Evolutionary conservation across 2,113 vertebrate species (phyloP).

Genomic region (Muntiacus muntjak): DNA sequence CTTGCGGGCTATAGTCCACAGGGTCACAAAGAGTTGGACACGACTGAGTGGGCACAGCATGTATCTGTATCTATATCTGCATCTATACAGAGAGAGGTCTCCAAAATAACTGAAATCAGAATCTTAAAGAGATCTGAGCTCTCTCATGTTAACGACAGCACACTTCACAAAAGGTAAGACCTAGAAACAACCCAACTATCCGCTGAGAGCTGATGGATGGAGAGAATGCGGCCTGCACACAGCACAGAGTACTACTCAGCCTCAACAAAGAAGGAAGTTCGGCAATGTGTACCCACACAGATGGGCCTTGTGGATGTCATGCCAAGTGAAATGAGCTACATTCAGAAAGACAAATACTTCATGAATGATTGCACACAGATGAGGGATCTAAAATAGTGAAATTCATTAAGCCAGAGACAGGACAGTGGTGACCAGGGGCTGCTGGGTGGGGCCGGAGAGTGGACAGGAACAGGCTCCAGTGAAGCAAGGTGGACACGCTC

Average conservation of each 20-base stretch:
- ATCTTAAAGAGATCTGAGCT: neutral
- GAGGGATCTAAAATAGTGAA: neutral
- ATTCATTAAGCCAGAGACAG: neutral
- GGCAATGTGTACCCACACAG: neutral
- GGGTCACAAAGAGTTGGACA: neutral
- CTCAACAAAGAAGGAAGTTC: neutral
- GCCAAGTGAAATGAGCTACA: neutral
- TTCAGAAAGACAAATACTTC: no score
- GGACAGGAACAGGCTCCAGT: fast-evolving
- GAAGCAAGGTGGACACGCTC: no score
- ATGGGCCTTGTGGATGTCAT: neutral
- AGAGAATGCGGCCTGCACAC: neutral
- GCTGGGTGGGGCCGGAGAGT: neutral
- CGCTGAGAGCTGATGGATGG: neutral
- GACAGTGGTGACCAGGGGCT: neutral
- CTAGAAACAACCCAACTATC: neutral
- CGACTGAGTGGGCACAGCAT: neutral
- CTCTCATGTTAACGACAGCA: neutral
- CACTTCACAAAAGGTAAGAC: neutral
- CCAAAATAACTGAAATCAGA: neutral
- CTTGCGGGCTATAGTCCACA: neutral
- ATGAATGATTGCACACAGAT: fast-evolving
- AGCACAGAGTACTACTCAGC: neutral
- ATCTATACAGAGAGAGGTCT: neutral
- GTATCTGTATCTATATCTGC: neutral